Conservation (phyloP, 2,888 invertebrate species). For the Andrena praecox region DNA sequence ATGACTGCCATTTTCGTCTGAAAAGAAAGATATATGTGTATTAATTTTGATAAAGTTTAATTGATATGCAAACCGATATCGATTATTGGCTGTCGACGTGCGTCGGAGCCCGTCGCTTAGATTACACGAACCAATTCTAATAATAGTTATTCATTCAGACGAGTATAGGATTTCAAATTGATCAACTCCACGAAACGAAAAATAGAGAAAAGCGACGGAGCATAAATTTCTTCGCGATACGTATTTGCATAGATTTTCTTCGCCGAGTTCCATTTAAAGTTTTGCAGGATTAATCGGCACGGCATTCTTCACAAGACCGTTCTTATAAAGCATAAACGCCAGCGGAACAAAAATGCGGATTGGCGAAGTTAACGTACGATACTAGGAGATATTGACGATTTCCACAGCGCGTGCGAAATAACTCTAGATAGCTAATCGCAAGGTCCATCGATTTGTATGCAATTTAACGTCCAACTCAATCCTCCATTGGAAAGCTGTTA, state of each 20-base stretch:
- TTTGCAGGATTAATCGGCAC: neutral
- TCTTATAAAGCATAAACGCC: neutral
- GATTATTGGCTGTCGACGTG: neutral
- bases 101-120: no score
- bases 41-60: neutral
- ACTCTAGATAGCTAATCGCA: neutral
- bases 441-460: neutral
- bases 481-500: neutral
- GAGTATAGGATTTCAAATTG: no score
- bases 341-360: neutral
- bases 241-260: neutral
- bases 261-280: neutral
- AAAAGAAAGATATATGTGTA: slow-evolving; percentile 28
- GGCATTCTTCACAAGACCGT: neutral
- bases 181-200: no score
- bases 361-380: neutral
- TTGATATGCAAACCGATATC: slow-evolving; percentile 11
- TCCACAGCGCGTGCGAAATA: neutral
- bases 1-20: slow-evolving; percentile 94
- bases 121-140: no score
- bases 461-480: slow-evolving; percentile 2
- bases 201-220: no score
- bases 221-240: neutral
- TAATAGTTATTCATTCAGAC: no score
- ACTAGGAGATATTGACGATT: neutral